Base-by-base conservation (phyloP, 2,113 vertebrate species). In the Xyliphius kryptos region DNA sequence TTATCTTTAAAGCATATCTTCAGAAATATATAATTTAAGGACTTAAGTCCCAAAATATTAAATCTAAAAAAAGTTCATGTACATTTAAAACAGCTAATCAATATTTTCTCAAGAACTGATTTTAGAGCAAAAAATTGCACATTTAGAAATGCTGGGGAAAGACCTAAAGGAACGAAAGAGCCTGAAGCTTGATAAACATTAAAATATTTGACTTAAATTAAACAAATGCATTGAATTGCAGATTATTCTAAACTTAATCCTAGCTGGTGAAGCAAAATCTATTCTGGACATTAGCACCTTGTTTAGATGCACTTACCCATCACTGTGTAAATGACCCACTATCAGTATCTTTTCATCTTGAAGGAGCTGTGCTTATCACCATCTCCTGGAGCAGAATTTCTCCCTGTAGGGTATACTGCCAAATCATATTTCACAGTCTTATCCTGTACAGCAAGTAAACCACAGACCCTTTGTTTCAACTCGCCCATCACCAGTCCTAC, bases 271-370 rank as follows among this genome's bases (percentile, higher is more conserved):
- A 41, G 13, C 9, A 41, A 41, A 41, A 9, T 14, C 9, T 10
- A 10, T 41, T 14, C 13, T 41, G 3, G 40, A 41, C 37, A 38
- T 38, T 38, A 6, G 5, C 37, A 5, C 9, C 10, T 11, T 9
- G 10, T 71, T 68, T 15, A 62, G 69, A 57, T 66, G 66, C 55
- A 54, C 22, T 55, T 54, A 47, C 16, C 48, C 53, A 53, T 66
- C 58, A 51, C 67, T 72, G 57, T 71, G 57, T 74, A 71, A 74
- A 68, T 43, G 46, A 41, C n/a, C 16, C 14, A 50, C 26, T 72
- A 64, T 60, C 60, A 63, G 58, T 63, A 68, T 65, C 64, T 49
- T 15, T 19, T 52, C 55, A 75, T 72, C 70, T 66, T 22, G 17
- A 63, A 32, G 60, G 37, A 72, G 59, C 51, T 49, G 54, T 52